Evolutionary conservation across 2,113 vertebrate genomes (phyloP).

Genomic region (Myrmecobius fasciatus): DNA sequence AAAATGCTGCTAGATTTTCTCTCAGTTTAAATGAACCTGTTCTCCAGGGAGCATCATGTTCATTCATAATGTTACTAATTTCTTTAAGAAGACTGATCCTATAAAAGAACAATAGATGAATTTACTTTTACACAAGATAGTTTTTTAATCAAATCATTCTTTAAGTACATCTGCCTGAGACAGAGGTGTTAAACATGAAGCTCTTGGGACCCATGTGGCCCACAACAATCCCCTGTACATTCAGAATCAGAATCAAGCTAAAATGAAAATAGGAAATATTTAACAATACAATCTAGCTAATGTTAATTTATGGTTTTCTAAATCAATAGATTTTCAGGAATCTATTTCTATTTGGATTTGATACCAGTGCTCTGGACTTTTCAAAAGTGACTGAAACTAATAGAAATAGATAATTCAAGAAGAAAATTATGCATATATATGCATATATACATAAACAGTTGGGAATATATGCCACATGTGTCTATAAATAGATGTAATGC

Average conservation of each 20-base stretch:
- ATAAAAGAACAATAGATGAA: constrained; percentile 16
- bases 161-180: background rate
- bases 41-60: background rate
- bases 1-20: background rate
- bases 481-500: background rate
- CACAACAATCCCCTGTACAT: background rate
- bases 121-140: constrained; percentile 29
- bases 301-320: background rate
- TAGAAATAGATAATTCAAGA: background rate
- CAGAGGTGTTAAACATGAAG: background rate
- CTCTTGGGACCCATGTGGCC: background rate
- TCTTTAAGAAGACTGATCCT: constrained; percentile 10
- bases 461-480: background rate
- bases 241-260: background rate
- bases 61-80: constrained; percentile 22
- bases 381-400: background rate
- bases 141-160: constrained; percentile 6
- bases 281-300: background rate
- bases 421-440: background rate
- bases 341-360: background rate
- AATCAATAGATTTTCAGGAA: background rate
- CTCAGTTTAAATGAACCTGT: background rate
- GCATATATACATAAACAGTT: background rate
- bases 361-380: background rate
- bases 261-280: background rate